Evolutionary conservation across 1,140 invertebrate species (phyloP).

Genomic region (Tetramorium alpestre): DNA sequence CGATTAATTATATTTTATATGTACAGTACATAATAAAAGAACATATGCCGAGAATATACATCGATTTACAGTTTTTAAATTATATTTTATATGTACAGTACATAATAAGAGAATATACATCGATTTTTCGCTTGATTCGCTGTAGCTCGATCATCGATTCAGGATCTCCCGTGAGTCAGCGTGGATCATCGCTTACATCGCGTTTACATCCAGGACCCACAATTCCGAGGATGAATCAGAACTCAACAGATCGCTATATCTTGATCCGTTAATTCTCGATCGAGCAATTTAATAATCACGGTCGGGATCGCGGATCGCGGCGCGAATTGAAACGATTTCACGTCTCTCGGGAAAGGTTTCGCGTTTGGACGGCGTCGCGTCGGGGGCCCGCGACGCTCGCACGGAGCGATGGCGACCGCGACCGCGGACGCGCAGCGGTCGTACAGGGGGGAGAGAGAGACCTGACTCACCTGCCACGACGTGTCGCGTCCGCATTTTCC

Average conservation of each 20-base stretch:
- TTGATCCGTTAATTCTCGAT: not conserved
- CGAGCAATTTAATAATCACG: not conserved
- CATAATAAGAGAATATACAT: no score
- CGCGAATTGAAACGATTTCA: not conserved
- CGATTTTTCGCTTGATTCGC: not conserved
- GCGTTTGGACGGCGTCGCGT: not conserved
- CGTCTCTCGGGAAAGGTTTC: not conserved
- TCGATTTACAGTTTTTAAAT: no score
- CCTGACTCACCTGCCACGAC: constrained; percentile 77
- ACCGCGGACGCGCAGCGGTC: constrained; percentile 55
- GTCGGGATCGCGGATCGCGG: not conserved
- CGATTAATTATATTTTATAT: no score
- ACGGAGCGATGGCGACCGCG: constrained; percentile 23
- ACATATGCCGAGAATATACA: no score
- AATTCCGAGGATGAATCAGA: not conserved
- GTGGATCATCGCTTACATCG: not conserved
- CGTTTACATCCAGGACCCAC: not conserved
- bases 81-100: no score
- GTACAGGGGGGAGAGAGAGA: not conserved
- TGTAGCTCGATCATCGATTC: not conserved
- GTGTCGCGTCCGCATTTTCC: constrained; percentile 76
- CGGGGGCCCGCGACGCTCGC: constrained; percentile 2
- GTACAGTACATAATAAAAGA: no score
- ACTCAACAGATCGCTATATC: not conserved
- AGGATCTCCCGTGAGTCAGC: constrained; percentile 1